These are phyloP conservation scores for Phrynocephalus guinanensis DNA, from an alignment of 2,797 vertebrate genomes.

Conservation along the genomic window DNA sequence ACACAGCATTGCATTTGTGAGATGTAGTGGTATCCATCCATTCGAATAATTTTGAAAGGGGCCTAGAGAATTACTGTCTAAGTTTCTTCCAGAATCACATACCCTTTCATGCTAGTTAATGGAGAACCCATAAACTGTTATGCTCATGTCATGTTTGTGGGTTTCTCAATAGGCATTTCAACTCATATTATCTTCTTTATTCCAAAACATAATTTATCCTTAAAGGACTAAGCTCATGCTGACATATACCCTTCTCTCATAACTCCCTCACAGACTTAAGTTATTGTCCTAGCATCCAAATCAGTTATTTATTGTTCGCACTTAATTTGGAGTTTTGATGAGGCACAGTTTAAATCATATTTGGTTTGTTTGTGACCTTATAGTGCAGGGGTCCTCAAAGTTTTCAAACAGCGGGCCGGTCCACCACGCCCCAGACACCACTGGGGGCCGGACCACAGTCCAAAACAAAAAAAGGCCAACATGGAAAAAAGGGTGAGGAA, in stretches of 20 bases:
- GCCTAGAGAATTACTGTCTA: neutral
- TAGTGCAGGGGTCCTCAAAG: no score
- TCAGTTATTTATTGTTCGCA: neutral
- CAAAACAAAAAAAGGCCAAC: no score
- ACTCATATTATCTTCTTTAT: neutral
- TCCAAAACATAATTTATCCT: neutral
- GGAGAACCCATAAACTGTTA: neutral
- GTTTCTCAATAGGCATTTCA: no score
- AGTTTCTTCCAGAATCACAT: neutral
- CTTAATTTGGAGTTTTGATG: neutral
- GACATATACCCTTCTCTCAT: neutral
- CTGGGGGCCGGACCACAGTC: no score
- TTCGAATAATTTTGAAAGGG: neutral
- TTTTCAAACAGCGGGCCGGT: no score
- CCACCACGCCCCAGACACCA: no score
- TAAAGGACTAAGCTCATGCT: neutral
- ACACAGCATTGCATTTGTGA: neutral
- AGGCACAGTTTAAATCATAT: neutral
- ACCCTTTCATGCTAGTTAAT: neutral
- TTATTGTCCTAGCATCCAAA: neutral
- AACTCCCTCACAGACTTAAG: neutral
- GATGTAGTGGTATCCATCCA: neutral
- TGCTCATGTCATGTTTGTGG: no score
- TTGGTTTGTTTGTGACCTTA: neutral
- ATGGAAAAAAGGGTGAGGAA: no score